These are phyloP conservation scores for Araneus ventricosus DNA, from an alignment of 1,140 invertebrate genomes.

Conservation along the genomic window DNA sequence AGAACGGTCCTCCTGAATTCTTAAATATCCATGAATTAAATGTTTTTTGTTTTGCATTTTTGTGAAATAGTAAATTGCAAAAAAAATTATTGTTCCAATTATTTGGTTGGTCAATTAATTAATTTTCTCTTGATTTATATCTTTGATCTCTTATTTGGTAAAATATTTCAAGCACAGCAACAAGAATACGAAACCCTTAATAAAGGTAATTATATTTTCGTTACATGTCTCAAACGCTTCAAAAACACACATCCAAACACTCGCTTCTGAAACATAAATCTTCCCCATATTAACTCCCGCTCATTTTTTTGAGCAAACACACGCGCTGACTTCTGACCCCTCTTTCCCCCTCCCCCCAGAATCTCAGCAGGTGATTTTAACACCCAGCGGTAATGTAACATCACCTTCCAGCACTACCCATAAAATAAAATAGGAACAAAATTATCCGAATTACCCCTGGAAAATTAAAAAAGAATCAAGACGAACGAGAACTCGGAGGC, in stretches of 20 bases:
- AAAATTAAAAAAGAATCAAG: conserved; percentile 39
- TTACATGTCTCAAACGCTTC: too few species aligned
- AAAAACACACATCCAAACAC: not conserved
- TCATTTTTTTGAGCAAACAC: conserved; percentile 34
- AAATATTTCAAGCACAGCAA: too few species aligned
- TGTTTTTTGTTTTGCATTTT: too few species aligned
- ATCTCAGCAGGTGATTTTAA: conserved; percentile 60
- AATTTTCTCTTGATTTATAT: too few species aligned
- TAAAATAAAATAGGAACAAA: conserved; percentile 24
- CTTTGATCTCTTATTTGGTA: too few species aligned
- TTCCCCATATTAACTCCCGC: not conserved
- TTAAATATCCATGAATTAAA: too few species aligned
- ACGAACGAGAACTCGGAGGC: conserved; percentile 29
- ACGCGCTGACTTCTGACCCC: not conserved
- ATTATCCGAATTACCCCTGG: not conserved
- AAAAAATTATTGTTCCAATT: too few species aligned
- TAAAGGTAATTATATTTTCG: too few species aligned
- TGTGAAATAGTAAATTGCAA: too few species aligned
- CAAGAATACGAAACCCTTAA: too few species aligned
- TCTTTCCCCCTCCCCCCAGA: not conserved
- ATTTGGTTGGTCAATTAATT: too few species aligned
- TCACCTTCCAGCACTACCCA: conserved; percentile 2
- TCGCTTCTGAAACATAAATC: not conserved
- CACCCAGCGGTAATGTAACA: conserved; percentile 43
- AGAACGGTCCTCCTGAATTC: too few species aligned